A percentile compares a stretch with the other conserved stretches of the same genome.
phyloP scores from a whole-genome alignment of 2,113 vertebrate genomes.

The Ochotona princeps region DNA sequence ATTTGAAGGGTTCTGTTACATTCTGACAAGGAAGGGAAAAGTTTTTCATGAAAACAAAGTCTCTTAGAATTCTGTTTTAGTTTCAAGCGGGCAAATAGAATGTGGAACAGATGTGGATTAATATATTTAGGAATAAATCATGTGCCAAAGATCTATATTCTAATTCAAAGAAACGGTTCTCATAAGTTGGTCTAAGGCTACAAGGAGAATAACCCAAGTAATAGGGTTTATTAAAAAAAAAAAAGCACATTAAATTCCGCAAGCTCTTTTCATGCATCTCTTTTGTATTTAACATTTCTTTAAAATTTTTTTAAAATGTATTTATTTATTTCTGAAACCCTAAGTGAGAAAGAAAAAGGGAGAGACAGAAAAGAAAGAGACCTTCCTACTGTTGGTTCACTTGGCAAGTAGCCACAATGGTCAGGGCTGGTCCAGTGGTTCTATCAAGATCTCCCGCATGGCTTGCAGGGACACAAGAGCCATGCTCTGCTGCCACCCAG shows the following conservation, averaged over 20 bases:
- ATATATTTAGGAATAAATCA: neutral
- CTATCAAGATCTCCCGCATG: too few relatives aligned
- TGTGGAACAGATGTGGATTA: neutral
- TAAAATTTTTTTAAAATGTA: neutral
- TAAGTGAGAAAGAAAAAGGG: too few relatives aligned
- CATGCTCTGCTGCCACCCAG: too few relatives aligned
- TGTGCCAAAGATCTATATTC: neutral
- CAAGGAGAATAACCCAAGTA: neutral
- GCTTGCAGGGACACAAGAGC: too few relatives aligned
- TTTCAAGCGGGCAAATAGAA: conserved; percentile 37
- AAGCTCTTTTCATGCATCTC: neutral
- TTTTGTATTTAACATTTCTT: neutral
- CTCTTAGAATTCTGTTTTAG: neutral
- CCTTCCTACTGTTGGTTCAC: too few relatives aligned
- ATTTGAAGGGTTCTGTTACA: neutral
- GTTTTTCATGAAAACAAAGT: neutral
- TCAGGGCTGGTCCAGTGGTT: too few relatives aligned
- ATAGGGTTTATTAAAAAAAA: neutral
- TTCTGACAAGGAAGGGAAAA: too few relatives aligned
- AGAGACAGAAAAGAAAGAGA: too few relatives aligned
- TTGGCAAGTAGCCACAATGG: too few relatives aligned
- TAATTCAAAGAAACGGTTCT: neutral
- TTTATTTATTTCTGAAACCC: too few relatives aligned
- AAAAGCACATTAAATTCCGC: neutral
- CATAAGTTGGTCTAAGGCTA: neutral